A percentile compares a stretch with the other conserved stretches of the same genome.
Evolutionary conservation across 1,140 invertebrate species (phyloP).

Genomic region (Micrasema minimum): DNA sequence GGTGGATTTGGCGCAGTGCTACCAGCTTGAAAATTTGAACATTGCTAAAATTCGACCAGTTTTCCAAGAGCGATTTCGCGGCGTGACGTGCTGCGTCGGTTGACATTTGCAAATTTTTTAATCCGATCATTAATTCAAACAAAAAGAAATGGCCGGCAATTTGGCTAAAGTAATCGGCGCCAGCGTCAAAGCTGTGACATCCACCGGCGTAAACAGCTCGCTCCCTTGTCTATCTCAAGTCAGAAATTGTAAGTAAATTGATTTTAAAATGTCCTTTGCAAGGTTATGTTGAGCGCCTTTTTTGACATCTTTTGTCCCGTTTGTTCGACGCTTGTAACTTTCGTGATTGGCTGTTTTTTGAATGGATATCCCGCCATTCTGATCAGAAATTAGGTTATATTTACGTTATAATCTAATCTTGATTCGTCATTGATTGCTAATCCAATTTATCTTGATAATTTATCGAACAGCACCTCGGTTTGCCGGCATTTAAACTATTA

Average conservation of each 20-base stretch:
- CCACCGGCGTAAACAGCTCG: conserved; percentile 10
- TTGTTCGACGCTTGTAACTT: background rate
- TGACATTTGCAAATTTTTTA: conserved; percentile 12
- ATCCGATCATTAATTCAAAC: conserved; percentile 4
- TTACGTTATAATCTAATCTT: too few species aligned
- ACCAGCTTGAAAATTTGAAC: conserved; percentile 2
- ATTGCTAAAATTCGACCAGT: conserved; percentile 9
- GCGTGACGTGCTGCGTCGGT: background rate
- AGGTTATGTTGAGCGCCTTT: conserved; percentile 32
- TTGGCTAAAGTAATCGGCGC: conserved; percentile 40
- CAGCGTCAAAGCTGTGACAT: conserved; percentile 33
- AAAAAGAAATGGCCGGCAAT: conserved; percentile 41
- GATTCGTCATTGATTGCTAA: too few species aligned
- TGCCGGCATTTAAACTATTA: too few species aligned
- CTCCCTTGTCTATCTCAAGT: conserved; percentile 41
- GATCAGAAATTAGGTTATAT: too few species aligned
- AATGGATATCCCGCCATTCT: too few species aligned
- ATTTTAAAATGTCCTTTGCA: conserved; percentile 4
- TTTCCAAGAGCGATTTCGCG: conserved; percentile 21
- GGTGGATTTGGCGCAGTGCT: conserved; percentile 8
- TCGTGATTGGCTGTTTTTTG: too few species aligned
- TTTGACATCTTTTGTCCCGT: conserved; percentile 8
- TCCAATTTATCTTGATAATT: too few species aligned
- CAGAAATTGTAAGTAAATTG: conserved; percentile 43
- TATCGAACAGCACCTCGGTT: too few species aligned